These are phyloP conservation scores for Brenthis ino DNA, from an alignment of 2,888 invertebrate species.

Conservation along the genomic window DNA sequence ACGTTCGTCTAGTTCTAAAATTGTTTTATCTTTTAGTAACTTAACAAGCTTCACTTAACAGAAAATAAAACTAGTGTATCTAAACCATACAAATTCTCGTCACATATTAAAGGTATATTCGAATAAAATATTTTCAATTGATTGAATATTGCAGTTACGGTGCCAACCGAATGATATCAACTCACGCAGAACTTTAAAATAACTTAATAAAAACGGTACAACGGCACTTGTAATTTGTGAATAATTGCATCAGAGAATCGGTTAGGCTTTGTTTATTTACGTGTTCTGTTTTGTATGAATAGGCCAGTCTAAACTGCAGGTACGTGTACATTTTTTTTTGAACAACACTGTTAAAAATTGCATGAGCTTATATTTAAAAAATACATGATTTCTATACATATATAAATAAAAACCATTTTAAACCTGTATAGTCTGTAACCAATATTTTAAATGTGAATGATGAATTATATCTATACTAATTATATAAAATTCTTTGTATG, in stretches of 20 bases:
- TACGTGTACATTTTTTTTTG: neutral
- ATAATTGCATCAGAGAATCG: conserved; percentile 33
- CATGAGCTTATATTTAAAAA: neutral
- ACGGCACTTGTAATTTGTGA: conserved; percentile 33
- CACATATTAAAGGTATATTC: neutral
- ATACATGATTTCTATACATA: neutral
- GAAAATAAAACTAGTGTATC: too few relatives aligned
- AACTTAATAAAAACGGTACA: conserved; percentile 34
- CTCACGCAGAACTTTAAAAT: conserved; percentile 34
- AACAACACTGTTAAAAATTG: conserved; percentile 1
- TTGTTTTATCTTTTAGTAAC: too few relatives aligned
- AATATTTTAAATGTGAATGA: too few relatives aligned
- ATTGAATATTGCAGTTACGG: conserved; percentile 32
- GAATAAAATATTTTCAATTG: conserved; percentile 17
- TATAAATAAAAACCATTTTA: neutral
- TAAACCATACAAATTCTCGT: neutral
- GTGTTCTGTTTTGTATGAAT: conserved; percentile 2
- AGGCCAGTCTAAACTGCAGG: neutral
- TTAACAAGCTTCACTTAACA: too few relatives aligned
- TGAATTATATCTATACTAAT: too few relatives aligned
- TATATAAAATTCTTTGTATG: too few relatives aligned
- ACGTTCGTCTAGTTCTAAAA: too few relatives aligned
- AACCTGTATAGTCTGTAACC: neutral
- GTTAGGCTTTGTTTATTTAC: conserved; percentile 11
- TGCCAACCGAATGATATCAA: conserved; percentile 28